Evolutionary conservation across 2,113 vertebrate species (phyloP).

Genomic region (Ptilonorhynchus violaceus): DNA sequence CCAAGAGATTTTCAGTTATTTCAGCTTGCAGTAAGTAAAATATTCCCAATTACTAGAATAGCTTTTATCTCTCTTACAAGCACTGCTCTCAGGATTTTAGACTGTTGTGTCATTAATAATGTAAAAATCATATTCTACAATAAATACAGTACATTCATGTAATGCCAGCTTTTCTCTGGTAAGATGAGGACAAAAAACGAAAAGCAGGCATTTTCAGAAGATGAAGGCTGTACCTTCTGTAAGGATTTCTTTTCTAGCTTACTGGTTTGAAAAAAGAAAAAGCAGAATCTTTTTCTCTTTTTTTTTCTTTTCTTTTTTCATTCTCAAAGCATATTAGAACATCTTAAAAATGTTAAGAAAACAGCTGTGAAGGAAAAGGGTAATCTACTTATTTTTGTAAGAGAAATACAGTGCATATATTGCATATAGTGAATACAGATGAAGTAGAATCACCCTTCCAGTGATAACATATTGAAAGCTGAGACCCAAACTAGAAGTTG

Average conservation of each 20-base stretch:
- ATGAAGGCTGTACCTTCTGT: neutral
- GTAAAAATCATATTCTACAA: neutral
- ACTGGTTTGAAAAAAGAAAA: neutral
- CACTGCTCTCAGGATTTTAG: slow-evolving; percentile 25
- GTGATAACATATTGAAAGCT: neutral
- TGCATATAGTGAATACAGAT: neutral
- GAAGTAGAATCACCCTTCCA: neutral
- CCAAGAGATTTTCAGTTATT: neutral
- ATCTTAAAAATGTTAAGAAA: neutral
- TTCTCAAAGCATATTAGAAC: neutral
- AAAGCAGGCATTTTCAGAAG: neutral
- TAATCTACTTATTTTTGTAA: neutral
- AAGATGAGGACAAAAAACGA: neutral
- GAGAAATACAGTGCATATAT: neutral
- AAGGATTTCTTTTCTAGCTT: neutral
- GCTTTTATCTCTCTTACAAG: neutral
- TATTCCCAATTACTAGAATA: neutral
- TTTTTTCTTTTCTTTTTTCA: neutral
- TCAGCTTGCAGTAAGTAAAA: neutral
- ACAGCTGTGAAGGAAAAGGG: neutral
- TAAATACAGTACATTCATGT: slow-evolving; percentile 12
- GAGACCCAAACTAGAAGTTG: neutral
- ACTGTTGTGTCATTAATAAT: slow-evolving; percentile 51
- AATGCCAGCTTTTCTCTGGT: neutral
- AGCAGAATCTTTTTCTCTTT: neutral